Conservation (phyloP, 2,888 invertebrate genomes). For the Drosophila fulvimacula region DNA sequence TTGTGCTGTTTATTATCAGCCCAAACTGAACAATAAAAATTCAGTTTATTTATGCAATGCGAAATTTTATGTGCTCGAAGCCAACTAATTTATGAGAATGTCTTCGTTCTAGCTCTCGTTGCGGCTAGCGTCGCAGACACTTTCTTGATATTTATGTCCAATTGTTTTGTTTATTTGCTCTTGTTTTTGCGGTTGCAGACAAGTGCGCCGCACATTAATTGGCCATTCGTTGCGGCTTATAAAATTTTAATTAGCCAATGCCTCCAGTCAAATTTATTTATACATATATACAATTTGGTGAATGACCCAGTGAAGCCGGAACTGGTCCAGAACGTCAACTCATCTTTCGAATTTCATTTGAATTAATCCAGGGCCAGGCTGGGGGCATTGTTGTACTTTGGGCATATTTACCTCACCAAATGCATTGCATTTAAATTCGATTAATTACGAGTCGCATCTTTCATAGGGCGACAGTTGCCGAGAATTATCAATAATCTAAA, state of each 20-base stretch:
- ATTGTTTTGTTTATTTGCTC: conserved; percentile 36
- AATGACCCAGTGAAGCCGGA: conserved; percentile 7
- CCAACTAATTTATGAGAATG: conserved; percentile 59
- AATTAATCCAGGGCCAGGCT: neutral
- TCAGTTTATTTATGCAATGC: conserved; percentile 65
- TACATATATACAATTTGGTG: neutral
- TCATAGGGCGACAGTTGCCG: conserved; percentile 67
- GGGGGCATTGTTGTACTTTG: conserved; percentile 1
- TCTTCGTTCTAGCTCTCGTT: conserved; percentile 44
- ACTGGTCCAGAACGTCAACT: conserved; percentile 8
- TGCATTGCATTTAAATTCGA: conserved; percentile 68
- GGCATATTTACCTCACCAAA: conserved; percentile 34
- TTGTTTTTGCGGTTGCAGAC: conserved; percentile 40
- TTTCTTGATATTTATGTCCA: conserved; percentile 50
- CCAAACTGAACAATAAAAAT: conserved; percentile 65
- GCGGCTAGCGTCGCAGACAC: conserved; percentile 44
- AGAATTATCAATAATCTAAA: conserved; percentile 73
- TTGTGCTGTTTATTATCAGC: conserved; percentile 47
- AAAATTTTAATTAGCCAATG: conserved; percentile 48
- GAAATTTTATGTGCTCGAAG: conserved; percentile 62
- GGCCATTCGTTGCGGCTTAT: conserved; percentile 55
- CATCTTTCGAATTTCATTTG: neutral
- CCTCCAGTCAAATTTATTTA: neutral
- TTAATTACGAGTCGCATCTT: conserved; percentile 67
- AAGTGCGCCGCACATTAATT: conserved; percentile 61